Conservation (phyloP, 2,797 vertebrate genomes). For the Phyllotis vaccarum region DNA sequence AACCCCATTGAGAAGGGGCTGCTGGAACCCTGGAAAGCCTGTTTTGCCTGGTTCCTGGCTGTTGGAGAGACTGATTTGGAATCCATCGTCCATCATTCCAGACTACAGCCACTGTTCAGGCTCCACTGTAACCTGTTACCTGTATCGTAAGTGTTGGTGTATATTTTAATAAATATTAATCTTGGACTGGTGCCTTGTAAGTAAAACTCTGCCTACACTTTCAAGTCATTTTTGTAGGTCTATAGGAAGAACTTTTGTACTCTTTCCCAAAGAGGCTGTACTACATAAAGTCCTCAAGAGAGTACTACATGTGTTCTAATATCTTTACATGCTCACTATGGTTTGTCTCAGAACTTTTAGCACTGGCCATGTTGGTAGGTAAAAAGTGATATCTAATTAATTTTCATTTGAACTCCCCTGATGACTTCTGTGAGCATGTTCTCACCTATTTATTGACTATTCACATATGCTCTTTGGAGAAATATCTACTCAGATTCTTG, state of each 20-base stretch:
- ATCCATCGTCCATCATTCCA: too few relatives aligned
- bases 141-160: too few relatives aligned
- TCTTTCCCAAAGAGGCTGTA: background rate
- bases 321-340: background rate
- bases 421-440: background rate
- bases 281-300: background rate
- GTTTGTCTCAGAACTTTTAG: background rate
- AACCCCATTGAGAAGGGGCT: too few relatives aligned
- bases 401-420: conserved; percentile 1
- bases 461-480: background rate
- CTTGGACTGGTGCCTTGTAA: too few relatives aligned
- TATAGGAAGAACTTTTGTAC: background rate
- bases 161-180: too few relatives aligned
- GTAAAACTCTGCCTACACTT: too few relatives aligned
- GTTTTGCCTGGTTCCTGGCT: too few relatives aligned
- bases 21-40: too few relatives aligned
- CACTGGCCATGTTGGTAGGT: background rate
- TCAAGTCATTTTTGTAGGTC: background rate
- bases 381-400: background rate
- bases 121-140: too few relatives aligned
- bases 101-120: too few relatives aligned
- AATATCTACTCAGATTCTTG: background rate
- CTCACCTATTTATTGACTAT: background rate
- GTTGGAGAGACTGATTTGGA: too few relatives aligned
- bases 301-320: too few relatives aligned